phyloP scores from a whole-genome alignment of 2,113 vertebrate species.

The Hippocampus mohnikei region DNA sequence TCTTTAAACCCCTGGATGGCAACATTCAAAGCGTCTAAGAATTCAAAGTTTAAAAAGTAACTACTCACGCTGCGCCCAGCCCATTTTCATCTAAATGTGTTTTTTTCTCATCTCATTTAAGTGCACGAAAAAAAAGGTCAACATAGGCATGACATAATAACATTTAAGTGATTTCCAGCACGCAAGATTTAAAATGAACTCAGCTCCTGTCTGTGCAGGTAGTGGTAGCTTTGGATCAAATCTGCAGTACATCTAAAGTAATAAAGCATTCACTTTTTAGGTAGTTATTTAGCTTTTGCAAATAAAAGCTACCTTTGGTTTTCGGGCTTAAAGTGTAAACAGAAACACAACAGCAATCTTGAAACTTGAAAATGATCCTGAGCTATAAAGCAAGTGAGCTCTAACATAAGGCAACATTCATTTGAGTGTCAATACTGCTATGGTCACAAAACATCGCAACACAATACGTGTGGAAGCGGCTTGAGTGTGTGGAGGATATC shows the following conservation, averaged over 20 bases:
- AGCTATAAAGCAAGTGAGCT: constrained; percentile 11
- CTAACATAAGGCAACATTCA: constrained; percentile 17
- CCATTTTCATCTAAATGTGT: not conserved
- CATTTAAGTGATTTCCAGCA: not conserved
- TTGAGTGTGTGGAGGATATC: not conserved
- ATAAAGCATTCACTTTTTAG: constrained; percentile 3
- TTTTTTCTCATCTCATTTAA: not conserved
- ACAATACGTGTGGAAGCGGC: not conserved
- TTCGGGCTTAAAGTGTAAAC: not conserved
- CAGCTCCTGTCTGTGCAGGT: not conserved
- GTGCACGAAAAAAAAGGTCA: not conserved
- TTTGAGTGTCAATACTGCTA: constrained; percentile 5
- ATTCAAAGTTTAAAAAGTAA: not conserved
- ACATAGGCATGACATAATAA: not conserved
- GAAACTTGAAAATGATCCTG: constrained; percentile 3
- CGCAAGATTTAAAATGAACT: not conserved
- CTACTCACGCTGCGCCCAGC: not conserved
- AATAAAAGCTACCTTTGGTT: not conserved
- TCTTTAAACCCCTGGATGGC: not conserved
- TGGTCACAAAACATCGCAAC: constrained; percentile 4
- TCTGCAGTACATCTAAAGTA: not conserved
- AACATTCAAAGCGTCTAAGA: not conserved
- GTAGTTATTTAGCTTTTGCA: not conserved
- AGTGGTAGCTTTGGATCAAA: not conserved
- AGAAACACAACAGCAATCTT: constrained; percentile 4